These are phyloP conservation scores for Oreochromis grahami DNA, from an alignment of 2,797 vertebrate genomes.

Conservation along the genomic window DNA sequence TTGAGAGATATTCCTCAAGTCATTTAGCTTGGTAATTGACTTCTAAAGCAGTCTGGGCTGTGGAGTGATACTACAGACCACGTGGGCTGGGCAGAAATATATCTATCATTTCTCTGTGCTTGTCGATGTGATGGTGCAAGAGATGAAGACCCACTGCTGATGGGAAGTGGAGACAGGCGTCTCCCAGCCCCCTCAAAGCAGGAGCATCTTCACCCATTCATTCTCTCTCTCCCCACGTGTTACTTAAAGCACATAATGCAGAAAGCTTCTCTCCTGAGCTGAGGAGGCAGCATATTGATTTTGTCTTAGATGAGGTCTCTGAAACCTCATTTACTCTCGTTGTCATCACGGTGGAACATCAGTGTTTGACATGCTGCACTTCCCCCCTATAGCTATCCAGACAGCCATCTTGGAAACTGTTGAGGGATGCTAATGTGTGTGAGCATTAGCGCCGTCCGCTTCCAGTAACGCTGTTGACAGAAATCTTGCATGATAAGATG, in stretches of 20 bases:
- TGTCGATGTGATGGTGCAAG: slow-evolving; percentile 38
- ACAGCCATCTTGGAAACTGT: slow-evolving; percentile 73
- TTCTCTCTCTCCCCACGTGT: slow-evolving; percentile 1
- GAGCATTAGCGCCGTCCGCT: slow-evolving; percentile 60
- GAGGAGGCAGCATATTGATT: slow-evolving; percentile 80
- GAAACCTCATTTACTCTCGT: slow-evolving; percentile 79
- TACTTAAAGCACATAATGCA: slow-evolving; percentile 67
- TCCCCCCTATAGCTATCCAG: slow-evolving; percentile 38
- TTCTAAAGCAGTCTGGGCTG: slow-evolving; percentile 76
- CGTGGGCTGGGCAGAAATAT: slow-evolving; percentile 73
- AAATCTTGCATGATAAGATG: slow-evolving; percentile 68
- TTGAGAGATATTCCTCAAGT: slow-evolving; percentile 76
- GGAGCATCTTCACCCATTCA: slow-evolving; percentile 25
- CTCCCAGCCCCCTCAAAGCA: slow-evolving; percentile 58
- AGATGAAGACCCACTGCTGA: slow-evolving; percentile 58
- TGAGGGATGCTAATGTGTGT: slow-evolving; percentile 71
- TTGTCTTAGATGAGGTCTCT: slow-evolving; percentile 80
- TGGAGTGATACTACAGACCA: slow-evolving; percentile 76
- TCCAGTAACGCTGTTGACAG: slow-evolving; percentile 71
- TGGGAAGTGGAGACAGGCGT: slow-evolving; percentile 70
- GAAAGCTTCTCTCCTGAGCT: slow-evolving; percentile 59
- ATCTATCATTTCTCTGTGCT: slow-evolving; percentile 61
- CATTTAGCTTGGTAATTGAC: slow-evolving; percentile 78
- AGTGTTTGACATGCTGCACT: slow-evolving; percentile 74
- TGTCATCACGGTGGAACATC: slow-evolving; percentile 77